Evolutionary conservation across 2,888 invertebrate genomes (phyloP).

Genomic region (Limnephilus auricula): DNA sequence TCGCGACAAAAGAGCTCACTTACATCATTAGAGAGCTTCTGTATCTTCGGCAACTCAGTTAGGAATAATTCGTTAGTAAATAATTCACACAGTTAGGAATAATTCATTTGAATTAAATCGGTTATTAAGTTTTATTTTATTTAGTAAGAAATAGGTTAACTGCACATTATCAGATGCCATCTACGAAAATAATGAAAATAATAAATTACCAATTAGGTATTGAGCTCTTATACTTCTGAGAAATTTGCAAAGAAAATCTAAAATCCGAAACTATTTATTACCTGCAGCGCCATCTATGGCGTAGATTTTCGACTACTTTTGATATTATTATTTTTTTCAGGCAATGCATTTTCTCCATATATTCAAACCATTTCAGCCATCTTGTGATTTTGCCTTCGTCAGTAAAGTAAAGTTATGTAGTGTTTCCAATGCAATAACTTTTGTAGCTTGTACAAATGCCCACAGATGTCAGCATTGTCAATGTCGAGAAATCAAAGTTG

Average conservation of each 20-base stretch:
- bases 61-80: no score
- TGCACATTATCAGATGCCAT: neutral
- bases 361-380: neutral
- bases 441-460: neutral
- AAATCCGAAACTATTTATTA: neutral
- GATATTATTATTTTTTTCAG: no score
- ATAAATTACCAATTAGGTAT: neutral
- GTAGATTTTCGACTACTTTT: neutral
- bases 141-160: no score
- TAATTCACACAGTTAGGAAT: neutral
- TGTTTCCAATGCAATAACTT: neutral
- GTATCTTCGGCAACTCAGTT: no score
- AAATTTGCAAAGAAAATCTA: neutral
- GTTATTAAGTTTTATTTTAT: no score
- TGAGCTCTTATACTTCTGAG: no score
- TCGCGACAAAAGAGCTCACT: no score
- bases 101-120: neutral
- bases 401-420: no score
- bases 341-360: neutral
- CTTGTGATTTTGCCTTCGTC: no score
- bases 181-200: neutral
- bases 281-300: neutral
- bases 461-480: neutral
- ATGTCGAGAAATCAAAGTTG: neutral
- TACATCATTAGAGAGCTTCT: no score